A percentile compares a stretch with the other conserved stretches of the same genome.
phyloP scores from a whole-genome alignment of 2,113 vertebrate species.

The Hypocryptadius cinnamomeus region DNA sequence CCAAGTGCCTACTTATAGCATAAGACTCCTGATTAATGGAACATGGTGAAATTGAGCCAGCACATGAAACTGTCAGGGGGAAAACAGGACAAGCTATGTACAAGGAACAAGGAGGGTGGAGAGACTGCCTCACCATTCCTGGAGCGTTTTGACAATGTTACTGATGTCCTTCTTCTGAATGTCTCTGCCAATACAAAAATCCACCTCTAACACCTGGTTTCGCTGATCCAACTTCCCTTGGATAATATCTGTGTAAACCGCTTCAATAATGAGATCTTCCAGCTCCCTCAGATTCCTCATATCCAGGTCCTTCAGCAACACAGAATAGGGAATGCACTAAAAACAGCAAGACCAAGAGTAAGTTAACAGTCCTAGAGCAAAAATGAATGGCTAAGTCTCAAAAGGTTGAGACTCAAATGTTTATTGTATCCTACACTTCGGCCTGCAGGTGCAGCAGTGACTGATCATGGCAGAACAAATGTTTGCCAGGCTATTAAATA shows the following conservation, averaged over 20 bases:
- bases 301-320: conserved; percentile 95
- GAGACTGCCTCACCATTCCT: conserved; percentile 74
- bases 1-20: not conserved
- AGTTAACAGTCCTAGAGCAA: not conserved
- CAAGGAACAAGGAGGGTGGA: not conserved
- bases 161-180: conserved; percentile 76
- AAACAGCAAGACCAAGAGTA: conserved; percentile 4
- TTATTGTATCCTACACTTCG: not conserved
- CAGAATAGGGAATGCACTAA: conserved; percentile 91
- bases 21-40: not conserved
- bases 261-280: conserved; percentile 97
- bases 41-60: not conserved
- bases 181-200: conserved; percentile 81
- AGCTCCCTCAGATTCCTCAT: conserved; percentile 95
- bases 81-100: not conserved
- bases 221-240: conserved; percentile 97
- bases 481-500: not conserved
- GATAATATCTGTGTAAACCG: conserved; percentile 98
- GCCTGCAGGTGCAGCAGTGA: not conserved
- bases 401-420: not conserved
- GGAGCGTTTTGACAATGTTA: conserved; percentile 77
- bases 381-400: not conserved
- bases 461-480: not conserved
- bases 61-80: not conserved
- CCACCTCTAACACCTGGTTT: conserved; percentile 93